Percentiles rank a stretch among this genome's conserved stretches.
phyloP scores from a whole-genome alignment of 2,888 invertebrate species.

The Abrostola tripartita region DNA sequence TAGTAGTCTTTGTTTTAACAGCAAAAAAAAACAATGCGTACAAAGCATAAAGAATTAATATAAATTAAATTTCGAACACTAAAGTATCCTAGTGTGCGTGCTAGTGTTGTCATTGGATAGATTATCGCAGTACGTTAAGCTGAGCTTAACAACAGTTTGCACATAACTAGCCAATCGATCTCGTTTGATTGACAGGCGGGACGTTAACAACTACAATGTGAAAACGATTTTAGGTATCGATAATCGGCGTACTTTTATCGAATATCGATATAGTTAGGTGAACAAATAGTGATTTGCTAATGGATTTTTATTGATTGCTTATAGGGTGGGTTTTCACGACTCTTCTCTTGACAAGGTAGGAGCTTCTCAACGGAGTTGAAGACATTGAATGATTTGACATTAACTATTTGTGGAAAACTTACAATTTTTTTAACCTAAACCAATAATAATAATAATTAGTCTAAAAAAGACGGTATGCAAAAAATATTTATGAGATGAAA shows the following conservation, averaged over 20 bases:
- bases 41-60: conserved; percentile 17
- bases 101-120: conserved; percentile 70
- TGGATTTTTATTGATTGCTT: conserved; percentile 37
- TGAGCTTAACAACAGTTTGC: conserved; percentile 77
- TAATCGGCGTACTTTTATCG: conserved; percentile 13
- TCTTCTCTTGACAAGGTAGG: conserved; percentile 33
- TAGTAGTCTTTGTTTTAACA: background rate
- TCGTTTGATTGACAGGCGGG: conserved; percentile 72
- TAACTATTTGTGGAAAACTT: too few species aligned
- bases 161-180: conserved; percentile 74
- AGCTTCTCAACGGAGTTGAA: too few species aligned
- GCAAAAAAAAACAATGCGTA: background rate
- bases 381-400: too few species aligned
- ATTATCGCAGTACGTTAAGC: conserved; percentile 72
- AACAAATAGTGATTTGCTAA: conserved; percentile 18
- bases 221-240: conserved; percentile 43
- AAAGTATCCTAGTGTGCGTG: conserved; percentile 66
- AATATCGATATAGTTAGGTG: conserved; percentile 33
- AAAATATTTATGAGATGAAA: too few species aligned
- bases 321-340: conserved; percentile 32
- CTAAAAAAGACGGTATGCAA: too few species aligned
- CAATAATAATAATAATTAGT: too few species aligned
- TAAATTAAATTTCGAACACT: conserved; percentile 43
- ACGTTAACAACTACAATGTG: conserved; percentile 56
- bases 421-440: too few species aligned